Evolutionary conservation across 2,888 invertebrate genomes (phyloP).

Genomic region (Pristionchus fissidentatus): DNA sequence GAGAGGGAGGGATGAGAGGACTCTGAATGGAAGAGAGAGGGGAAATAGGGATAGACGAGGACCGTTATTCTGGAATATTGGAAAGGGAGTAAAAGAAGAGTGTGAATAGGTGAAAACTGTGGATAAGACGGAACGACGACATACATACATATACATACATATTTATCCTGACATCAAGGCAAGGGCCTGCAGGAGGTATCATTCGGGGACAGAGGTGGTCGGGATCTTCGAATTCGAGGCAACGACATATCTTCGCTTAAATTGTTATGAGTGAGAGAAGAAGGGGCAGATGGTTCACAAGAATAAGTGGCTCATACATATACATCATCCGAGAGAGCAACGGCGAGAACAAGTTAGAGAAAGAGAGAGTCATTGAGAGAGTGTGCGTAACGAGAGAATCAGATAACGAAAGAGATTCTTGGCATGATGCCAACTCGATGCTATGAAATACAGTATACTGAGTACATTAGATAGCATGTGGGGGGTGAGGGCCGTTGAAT

Average conservation of each 20-base stretch:
- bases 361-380: no score
- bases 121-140: not conserved
- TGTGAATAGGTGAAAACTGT: not conserved
- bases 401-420: no score
- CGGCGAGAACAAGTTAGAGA: no score
- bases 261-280: not conserved
- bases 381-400: no score
- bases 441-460: not conserved
- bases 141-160: no score
- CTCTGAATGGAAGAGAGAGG: not conserved
- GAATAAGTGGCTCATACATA: not conserved
- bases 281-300: slow-evolving; percentile 13
- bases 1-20: not conserved
- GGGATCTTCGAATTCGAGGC: not conserved
- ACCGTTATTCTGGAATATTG: not conserved
- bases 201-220: no score
- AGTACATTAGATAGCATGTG: not conserved
- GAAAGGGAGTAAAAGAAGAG: not conserved
- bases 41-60: not conserved
- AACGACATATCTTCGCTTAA: not conserved
- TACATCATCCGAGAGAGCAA: no score
- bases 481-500: not conserved
- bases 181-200: no score
- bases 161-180: no score
- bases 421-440: no score